Conservation (phyloP, 2,113 vertebrate genomes). For the Nansenia antarctica region DNA sequence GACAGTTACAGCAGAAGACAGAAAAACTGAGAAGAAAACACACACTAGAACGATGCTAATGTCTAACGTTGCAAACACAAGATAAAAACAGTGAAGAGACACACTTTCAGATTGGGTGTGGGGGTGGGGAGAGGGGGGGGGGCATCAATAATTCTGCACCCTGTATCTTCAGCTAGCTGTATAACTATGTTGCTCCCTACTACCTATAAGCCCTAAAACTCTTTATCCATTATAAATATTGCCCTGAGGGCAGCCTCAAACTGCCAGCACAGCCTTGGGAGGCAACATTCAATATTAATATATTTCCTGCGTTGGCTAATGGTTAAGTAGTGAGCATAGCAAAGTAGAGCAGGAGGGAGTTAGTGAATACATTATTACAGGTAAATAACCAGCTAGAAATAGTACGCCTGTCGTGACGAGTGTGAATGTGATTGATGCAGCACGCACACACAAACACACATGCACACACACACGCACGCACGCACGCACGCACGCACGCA, state of each 20-base stretch:
- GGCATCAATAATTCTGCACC: background rate
- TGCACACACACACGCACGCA: too few relatives aligned
- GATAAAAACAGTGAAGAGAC: background rate
- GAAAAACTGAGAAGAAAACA: background rate
- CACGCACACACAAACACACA: too few relatives aligned
- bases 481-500: background rate
- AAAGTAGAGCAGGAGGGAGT: slow-evolving; percentile 1
- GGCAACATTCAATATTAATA: slow-evolving; percentile 39
- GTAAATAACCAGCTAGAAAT: background rate
- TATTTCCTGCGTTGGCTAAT: slow-evolving; percentile 33
- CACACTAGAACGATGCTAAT: background rate
- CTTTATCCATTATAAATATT: slow-evolving; percentile 61
- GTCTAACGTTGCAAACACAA: background rate
- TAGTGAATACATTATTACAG: slow-evolving; percentile 10
- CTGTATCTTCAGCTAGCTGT: background rate
- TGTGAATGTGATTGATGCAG: background rate
- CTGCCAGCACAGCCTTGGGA: slow-evolving; percentile 19
- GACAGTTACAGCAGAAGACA: slow-evolving; percentile 5
- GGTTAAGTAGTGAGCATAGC: slow-evolving; percentile 20
- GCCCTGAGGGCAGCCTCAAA: slow-evolving; percentile 48
- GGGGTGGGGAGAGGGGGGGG: background rate
- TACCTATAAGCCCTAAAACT: slow-evolving; percentile 41
- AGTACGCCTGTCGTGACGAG: background rate
- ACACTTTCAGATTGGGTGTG: background rate
- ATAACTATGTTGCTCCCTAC: slow-evolving; percentile 35